Percentiles rank a stretch among this genome's conserved stretches.
These are phyloP conservation scores for Dysmachus trigonus DNA, from an alignment of 2,888 invertebrate species.

Conservation along the genomic window DNA sequence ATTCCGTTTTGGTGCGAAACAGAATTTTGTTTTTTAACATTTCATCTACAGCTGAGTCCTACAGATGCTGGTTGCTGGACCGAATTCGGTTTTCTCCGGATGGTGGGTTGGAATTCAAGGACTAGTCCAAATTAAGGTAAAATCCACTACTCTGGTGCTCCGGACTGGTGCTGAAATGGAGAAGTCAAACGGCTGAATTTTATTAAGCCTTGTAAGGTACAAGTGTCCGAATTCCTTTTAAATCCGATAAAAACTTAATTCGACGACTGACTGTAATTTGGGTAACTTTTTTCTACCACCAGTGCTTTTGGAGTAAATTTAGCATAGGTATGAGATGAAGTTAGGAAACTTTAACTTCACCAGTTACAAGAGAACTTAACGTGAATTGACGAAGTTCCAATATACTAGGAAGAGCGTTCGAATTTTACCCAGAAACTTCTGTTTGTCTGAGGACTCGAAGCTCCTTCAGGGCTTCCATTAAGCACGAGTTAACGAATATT, in stretches of 20 bases:
- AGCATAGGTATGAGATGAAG: not conserved
- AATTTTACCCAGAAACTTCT: not conserved
- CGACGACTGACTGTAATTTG: not conserved
- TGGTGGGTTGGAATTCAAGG: not conserved
- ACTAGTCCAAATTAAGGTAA: not conserved
- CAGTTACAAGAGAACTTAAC: not conserved
- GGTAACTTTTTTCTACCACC: not conserved
- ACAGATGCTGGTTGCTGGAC: not conserved
- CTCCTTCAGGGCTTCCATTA: not conserved
- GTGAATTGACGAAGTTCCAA: not conserved
- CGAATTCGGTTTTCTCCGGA: not conserved
- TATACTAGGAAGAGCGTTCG: not conserved
- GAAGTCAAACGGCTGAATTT: not conserved
- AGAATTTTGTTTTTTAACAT: slow-evolving; percentile 24
- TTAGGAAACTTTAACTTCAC: not conserved
- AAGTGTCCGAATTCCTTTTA: not conserved
- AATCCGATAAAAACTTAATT: not conserved
- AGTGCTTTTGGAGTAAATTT: not conserved
- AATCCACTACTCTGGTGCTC: not conserved
- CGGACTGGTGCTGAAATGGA: not conserved
- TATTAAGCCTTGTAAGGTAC: not conserved
- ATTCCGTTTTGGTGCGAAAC: slow-evolving; percentile 41
- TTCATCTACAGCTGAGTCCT: not conserved
- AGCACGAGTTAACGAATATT: not conserved
- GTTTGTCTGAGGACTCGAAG: not conserved